Evolutionary conservation across 2,888 invertebrate genomes (phyloP), one percentile per base, ranked within the genome.

Genomic region (Mellilla xanthometata): DNA sequence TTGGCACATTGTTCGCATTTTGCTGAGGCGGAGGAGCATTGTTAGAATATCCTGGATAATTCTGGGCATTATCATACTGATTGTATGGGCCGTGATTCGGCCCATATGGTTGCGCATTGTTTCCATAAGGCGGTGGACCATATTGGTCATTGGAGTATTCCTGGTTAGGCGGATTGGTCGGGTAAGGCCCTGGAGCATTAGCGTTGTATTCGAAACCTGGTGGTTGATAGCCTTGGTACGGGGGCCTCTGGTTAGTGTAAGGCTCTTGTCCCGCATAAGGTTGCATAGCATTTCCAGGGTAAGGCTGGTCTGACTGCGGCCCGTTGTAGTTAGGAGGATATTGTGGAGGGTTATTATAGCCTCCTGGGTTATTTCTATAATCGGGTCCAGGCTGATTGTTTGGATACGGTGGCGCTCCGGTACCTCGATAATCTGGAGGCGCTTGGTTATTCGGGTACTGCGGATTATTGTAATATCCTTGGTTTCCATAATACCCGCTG

Each of bases 391-490:
- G 24, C 23, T 47, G 47, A 11, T 48, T 48, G 29, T 41, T 39
- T 0, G 33, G 49, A 30, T 39, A 56, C 9, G 48, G 56, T 7
- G 49, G 51, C 24, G 47, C 47, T 1, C 79, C 68, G 15, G 72
- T 76, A 1, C 68, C 64, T 45, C 74, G 68, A 35, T 72, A 87
- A 28, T 82, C 79, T 52, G 74, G 75, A 6, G 84, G 72, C 11
- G 76, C 60, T 43, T 76, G 83, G 42, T 71, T 81, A 46, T 81
- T 81, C 4, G 78, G 76, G 38, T 82, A 88, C 47, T 83, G 85
- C 0, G 81, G 70, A 51, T 86, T 88, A 39, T 85, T 86, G 40
- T 87, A 88, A 51, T 87, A 89, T 8, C 72, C 77, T 3, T 80
- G 50, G 42, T 82, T 84, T 4, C 81, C 80, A 47, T 85, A 88